phyloP scores from a whole-genome alignment of 2,888 invertebrate species.

The Rhogogaster chlorosoma region DNA sequence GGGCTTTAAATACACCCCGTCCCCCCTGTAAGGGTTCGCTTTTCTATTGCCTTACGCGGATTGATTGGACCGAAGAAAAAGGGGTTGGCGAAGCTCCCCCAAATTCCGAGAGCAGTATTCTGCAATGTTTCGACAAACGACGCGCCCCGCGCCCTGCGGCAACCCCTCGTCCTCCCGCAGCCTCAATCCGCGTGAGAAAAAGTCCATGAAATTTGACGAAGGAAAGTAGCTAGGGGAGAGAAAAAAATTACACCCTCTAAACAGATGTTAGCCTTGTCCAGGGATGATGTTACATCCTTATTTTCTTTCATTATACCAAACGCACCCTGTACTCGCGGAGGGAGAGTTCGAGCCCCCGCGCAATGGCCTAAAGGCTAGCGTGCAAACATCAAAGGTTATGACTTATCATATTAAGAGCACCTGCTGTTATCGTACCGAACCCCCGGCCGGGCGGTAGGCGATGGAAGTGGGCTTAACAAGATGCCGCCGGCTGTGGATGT shows the following conservation, averaged over 20 bases:
- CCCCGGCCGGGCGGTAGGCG: not conserved
- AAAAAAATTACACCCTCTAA: not conserved
- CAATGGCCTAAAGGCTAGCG: not conserved
- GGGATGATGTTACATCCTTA: not conserved
- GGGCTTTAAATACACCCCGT: not conserved
- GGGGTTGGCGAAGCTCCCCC: too few relatives aligned
- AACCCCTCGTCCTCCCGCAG: not conserved
- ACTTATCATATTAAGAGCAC: constrained; percentile 37
- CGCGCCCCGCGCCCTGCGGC: too few relatives aligned
- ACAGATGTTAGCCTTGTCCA: not conserved
- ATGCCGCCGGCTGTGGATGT: constrained; percentile 22
- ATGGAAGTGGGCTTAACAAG: constrained; percentile 39
- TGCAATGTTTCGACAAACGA: not conserved
- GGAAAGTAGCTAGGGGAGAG: too few relatives aligned
- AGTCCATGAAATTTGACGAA: too few relatives aligned
- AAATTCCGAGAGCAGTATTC: too few relatives aligned
- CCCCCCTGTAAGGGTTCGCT: not conserved
- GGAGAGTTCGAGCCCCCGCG: not conserved
- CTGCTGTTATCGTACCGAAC: constrained; percentile 33
- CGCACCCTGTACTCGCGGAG: not conserved
- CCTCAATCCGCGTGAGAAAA: not conserved
- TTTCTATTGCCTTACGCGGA: not conserved
- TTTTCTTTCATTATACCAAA: constrained; percentile 6
- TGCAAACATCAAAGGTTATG: constrained; percentile 46
- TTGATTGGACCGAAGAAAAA: too few relatives aligned